phyloP scores from a whole-genome alignment of 2,888 invertebrate species.

The Dicranocentrus wangi region DNA sequence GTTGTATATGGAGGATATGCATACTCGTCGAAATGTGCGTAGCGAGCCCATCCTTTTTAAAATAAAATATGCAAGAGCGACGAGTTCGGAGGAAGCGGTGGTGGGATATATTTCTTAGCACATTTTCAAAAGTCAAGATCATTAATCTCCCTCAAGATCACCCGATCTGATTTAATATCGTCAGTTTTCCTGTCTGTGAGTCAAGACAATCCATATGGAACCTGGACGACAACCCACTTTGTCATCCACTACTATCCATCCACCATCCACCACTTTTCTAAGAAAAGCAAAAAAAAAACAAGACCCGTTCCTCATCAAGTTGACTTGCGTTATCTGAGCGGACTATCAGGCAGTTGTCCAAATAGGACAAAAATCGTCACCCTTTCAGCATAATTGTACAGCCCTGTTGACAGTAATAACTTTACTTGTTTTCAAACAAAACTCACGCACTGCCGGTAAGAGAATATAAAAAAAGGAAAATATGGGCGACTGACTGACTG shows the following conservation, averaged over 20 bases:
- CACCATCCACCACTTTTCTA: too few relatives aligned
- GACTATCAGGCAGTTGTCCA: slow-evolving; percentile 56
- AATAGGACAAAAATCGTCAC: slow-evolving; percentile 61
- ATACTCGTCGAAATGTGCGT: not conserved
- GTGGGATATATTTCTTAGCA: slow-evolving; percentile 55
- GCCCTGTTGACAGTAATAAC: slow-evolving; percentile 60
- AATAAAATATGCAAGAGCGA: slow-evolving; percentile 17
- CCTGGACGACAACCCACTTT: slow-evolving; percentile 43
- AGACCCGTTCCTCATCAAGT: not conserved
- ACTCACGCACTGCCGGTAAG: slow-evolving; percentile 9
- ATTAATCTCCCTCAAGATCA: slow-evolving; percentile 61
- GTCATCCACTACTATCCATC: slow-evolving; percentile 42
- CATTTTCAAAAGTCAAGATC: slow-evolving; percentile 61
- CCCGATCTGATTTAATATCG: slow-evolving; percentile 55
- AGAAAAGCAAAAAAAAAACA: too few relatives aligned
- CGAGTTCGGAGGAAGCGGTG: slow-evolving; percentile 40
- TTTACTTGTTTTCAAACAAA: slow-evolving; percentile 26
- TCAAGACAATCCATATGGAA: slow-evolving; percentile 34
- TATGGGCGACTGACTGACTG: too few relatives aligned
- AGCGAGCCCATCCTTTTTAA: not conserved
- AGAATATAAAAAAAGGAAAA: too few relatives aligned
- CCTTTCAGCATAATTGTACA: slow-evolving; percentile 62
- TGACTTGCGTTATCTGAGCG: slow-evolving; percentile 36
- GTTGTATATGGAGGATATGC: not conserved
- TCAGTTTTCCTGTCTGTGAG: not conserved